A percentile compares a stretch with the other conserved stretches of the same genome.
phyloP scores from a whole-genome alignment of 2,797 vertebrate species.

The Acestrorhynchus altus region DNA sequence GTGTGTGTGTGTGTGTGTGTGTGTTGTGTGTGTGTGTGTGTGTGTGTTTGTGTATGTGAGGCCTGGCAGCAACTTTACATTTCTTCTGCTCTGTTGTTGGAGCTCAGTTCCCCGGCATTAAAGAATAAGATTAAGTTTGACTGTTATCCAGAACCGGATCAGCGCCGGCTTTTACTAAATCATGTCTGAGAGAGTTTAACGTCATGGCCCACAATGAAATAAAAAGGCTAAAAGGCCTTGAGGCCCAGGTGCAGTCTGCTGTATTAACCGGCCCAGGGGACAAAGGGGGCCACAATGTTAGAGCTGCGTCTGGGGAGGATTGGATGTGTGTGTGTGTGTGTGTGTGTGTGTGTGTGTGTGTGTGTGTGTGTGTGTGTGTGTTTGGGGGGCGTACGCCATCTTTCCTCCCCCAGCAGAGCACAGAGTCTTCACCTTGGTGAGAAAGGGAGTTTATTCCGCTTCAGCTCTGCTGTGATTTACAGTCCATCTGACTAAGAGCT shows the following conservation, averaged over 20 bases:
- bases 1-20: neutral
- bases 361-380: neutral
- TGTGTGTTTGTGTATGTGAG: neutral
- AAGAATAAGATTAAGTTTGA: slow-evolving; percentile 80
- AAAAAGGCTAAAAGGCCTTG: slow-evolving; percentile 71
- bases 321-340: neutral
- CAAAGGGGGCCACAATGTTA: slow-evolving; percentile 65
- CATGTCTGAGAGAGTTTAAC: slow-evolving; percentile 81
- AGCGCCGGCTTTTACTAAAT: slow-evolving; percentile 79
- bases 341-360: neutral
- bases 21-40: slow-evolving; percentile 6
- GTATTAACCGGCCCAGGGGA: slow-evolving; percentile 76
- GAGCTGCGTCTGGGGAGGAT: slow-evolving; percentile 41
- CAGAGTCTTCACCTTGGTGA: slow-evolving; percentile 73
- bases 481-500: slow-evolving; percentile 73
- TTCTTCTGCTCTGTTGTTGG: slow-evolving; percentile 1
- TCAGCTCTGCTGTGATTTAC: slow-evolving; percentile 73
- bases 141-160: slow-evolving; percentile 80
- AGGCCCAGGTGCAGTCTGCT: slow-evolving; percentile 75
- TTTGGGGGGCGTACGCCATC: slow-evolving; percentile 12
- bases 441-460: slow-evolving; percentile 66
- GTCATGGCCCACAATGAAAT: slow-evolving; percentile 75
- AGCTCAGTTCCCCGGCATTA: slow-evolving; percentile 62
- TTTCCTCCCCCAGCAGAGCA: slow-evolving; percentile 18
- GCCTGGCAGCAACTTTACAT: slow-evolving; percentile 6